phyloP scores from a whole-genome alignment of 2,797 vertebrate genomes.

The Astyanax mexicanus region DNA sequence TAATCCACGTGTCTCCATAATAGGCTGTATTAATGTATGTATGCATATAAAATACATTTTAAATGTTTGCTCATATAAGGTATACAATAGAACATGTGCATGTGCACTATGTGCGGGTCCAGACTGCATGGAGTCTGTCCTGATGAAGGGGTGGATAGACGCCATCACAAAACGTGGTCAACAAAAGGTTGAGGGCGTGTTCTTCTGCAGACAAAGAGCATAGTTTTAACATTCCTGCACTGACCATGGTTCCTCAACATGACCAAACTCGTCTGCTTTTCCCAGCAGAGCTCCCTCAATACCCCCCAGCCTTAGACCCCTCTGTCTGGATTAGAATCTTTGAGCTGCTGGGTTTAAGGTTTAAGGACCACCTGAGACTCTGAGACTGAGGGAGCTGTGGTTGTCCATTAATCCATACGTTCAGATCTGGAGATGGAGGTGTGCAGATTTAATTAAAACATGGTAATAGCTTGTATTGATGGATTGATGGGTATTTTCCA shows the following conservation, averaged over 20 bases:
- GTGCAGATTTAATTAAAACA: neutral
- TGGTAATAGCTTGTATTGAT: neutral
- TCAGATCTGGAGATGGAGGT: neutral
- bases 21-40: too few relatives aligned
- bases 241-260: slow-evolving; percentile 72
- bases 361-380: neutral
- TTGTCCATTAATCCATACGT: neutral
- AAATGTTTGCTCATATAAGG: too few relatives aligned
- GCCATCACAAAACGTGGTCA: neutral
- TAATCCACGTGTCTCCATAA: too few relatives aligned
- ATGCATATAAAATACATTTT: too few relatives aligned
- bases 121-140: neutral
- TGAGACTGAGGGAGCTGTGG: neutral
- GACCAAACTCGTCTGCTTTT: slow-evolving; percentile 69
- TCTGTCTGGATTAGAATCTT: too few relatives aligned
- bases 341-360: neutral
- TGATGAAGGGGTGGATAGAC: neutral
- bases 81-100: too few relatives aligned
- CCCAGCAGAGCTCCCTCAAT: neutral
- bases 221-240: slow-evolving; percentile 78
- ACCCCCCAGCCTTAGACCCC: neutral
- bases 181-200: neutral
- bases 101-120: slow-evolving; percentile 43
- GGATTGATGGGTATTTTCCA: neutral
- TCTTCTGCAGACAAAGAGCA: slow-evolving; percentile 27